These are phyloP conservation scores for Nannospalax galili DNA, from an alignment of 2,113 vertebrate species.

Conservation along the genomic window DNA sequence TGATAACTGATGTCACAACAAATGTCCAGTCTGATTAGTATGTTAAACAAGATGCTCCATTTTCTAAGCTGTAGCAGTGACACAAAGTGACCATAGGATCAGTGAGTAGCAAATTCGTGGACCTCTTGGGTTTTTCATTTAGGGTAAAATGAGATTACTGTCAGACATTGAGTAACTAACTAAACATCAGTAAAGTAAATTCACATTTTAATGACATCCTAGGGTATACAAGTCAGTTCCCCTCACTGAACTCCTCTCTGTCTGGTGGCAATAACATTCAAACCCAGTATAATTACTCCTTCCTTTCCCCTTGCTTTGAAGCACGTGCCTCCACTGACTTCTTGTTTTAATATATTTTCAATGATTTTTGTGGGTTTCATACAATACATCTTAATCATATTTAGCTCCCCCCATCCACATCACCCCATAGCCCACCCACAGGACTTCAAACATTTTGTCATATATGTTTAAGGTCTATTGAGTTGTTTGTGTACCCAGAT, in stretches of 20 bases:
- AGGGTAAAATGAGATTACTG: background rate
- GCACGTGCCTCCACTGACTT: background rate
- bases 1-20: background rate
- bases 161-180: background rate
- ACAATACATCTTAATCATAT: too few relatives aligned
- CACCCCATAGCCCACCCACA: too few relatives aligned
- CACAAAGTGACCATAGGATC: background rate
- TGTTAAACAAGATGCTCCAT: background rate
- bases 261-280: background rate
- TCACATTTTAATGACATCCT: background rate
- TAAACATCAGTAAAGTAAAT: background rate
- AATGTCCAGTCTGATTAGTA: background rate
- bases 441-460: too few relatives aligned
- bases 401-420: too few relatives aligned
- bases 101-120: background rate
- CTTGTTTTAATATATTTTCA: too few relatives aligned
- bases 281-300: background rate
- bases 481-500: too few relatives aligned
- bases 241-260: background rate
- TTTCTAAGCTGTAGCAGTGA: background rate
- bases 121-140: background rate
- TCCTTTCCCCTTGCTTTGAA: background rate
- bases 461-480: too few relatives aligned
- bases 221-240: background rate
- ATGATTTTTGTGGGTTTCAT: too few relatives aligned